A percentile compares a stretch with the other conserved stretches of the same genome.
These are phyloP conservation scores for Marronus borbonicus DNA, from an alignment of 2,888 invertebrate genomes.

Conservation along the genomic window DNA sequence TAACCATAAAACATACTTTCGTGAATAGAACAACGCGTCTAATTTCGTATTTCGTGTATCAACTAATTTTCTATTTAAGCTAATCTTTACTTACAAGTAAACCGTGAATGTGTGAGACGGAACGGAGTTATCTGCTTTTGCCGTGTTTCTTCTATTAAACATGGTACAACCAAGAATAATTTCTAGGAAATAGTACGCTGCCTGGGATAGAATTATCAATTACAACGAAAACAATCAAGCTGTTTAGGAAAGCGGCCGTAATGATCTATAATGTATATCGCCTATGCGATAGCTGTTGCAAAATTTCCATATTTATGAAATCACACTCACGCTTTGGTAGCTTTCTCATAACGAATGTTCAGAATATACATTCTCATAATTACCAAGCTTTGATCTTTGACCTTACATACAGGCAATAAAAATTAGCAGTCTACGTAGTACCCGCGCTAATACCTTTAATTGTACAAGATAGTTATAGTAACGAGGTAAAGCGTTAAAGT, in stretches of 20 bases:
- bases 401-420: slow-evolving; percentile 4
- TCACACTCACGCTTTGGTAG: slow-evolving; percentile 39
- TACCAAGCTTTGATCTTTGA: slow-evolving; percentile 34
- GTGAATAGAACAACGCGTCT: not conserved
- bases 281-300: not conserved
- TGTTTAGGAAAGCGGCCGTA: slow-evolving; percentile 9
- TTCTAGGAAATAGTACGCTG: not conserved
- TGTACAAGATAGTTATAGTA: not conserved
- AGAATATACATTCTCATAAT: slow-evolving; percentile 35
- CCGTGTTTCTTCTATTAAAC: too few relatives aligned
- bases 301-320: slow-evolving; percentile 43
- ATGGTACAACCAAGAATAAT: not conserved
- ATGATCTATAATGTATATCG: slow-evolving; percentile 29
- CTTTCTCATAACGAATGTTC: slow-evolving; percentile 41
- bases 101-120: not conserved
- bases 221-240: slow-evolving; percentile 21
- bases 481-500: not conserved
- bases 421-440: slow-evolving; percentile 8
- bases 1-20: too few relatives aligned
- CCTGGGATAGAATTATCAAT: slow-evolving; percentile 28
- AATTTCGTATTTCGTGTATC: not conserved
- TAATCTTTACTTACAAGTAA: not conserved
- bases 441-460: not conserved
- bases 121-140: too few relatives aligned
- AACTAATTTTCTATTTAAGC: not conserved